Evolutionary conservation across 1,140 invertebrate genomes (phyloP).

Genomic region (Nebria ingens): DNA sequence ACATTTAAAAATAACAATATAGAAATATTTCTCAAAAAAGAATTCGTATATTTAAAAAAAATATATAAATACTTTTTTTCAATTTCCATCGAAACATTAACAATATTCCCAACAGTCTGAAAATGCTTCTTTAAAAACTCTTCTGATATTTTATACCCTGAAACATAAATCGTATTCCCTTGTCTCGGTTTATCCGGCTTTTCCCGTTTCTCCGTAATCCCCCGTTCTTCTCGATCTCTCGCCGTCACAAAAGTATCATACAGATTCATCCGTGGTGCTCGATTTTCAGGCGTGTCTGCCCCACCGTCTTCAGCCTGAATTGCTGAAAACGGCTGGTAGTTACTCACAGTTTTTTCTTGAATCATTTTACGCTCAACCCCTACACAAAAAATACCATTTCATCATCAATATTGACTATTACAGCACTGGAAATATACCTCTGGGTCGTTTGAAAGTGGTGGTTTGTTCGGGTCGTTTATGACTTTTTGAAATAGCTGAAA

Average conservation of each 20-base stretch:
- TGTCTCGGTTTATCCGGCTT: constrained; percentile 55
- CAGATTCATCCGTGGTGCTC: constrained; percentile 56
- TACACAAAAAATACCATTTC: constrained; percentile 21
- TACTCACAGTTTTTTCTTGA: constrained; percentile 60
- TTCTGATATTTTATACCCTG: constrained; percentile 71
- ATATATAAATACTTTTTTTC: constrained; percentile 73
- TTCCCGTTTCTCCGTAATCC: constrained; percentile 39
- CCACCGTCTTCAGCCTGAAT: constrained; percentile 59
- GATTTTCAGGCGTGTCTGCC: constrained; percentile 31
- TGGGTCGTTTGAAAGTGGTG: constrained; percentile 67
- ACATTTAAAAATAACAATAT: constrained; percentile 32
- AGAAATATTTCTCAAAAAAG: constrained; percentile 16
- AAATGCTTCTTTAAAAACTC: constrained; percentile 74
- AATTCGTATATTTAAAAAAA: constrained; percentile 12
- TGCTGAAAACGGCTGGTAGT: constrained; percentile 84
- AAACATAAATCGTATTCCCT: constrained; percentile 80
- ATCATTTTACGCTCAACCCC: constrained; percentile 71
- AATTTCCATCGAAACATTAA: constrained; percentile 82
- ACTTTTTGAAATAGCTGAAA: constrained; percentile 70
- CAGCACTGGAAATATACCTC: constrained; percentile 37
- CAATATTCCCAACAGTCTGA: constrained; percentile 64
- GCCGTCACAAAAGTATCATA: constrained; percentile 85
- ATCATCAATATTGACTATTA: constrained; percentile 11
- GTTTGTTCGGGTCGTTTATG: constrained; percentile 69
- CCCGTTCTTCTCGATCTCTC: constrained; percentile 49